Evolutionary conservation across 2,888 invertebrate species (phyloP), one percentile per base, ranked within the genome.

Genomic region (Drosophila mimetica): DNA sequence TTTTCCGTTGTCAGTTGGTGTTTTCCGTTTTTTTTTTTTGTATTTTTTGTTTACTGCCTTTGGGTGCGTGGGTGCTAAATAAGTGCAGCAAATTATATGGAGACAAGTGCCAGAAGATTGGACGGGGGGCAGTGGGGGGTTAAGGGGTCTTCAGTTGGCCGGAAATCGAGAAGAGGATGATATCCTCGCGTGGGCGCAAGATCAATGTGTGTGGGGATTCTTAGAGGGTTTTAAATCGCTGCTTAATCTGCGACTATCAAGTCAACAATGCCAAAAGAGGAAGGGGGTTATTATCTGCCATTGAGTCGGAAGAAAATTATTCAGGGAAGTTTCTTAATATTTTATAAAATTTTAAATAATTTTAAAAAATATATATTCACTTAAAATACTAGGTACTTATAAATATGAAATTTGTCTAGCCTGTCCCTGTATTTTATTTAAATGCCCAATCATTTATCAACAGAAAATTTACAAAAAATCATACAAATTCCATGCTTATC

Each of bases 11-110:
- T 71, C 64, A 41, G 50, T 51, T 57, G 58, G 4, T 52, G 32
- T 30, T 30, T 30, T 30, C 25, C 7, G 25, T 25, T 22, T 22
- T 22, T 5, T 22, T 22, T 25, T 25, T 5, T 22, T 22, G 6
- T 25, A 25, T 30, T 30, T 30, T 30, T 30, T 30, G 30, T 46
- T 41, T 44, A 48, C 34, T 52, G 66, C 55, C 20, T 20, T 50
- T 39, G 65, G 67, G 65, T 83, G 82, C 82, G 82, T 82, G 84
- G 82, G 86, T 36, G 84, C 52, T 82, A 82, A 82, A 82, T 82
- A 86, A 82, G 86, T 86, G 82, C 82, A 73, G 78, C 81, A 82
- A 82, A 82, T 82, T 82, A 82, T 86, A 83, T 80, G 81, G 76
- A 73, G 78, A 82, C 82, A 82, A 82, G 82, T 82, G 82, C 72